A percentile compares a stretch with the other conserved stretches of the same genome.
Evolutionary conservation across 2,113 vertebrate species (phyloP).

Genomic region (Mobula hypostoma): DNA sequence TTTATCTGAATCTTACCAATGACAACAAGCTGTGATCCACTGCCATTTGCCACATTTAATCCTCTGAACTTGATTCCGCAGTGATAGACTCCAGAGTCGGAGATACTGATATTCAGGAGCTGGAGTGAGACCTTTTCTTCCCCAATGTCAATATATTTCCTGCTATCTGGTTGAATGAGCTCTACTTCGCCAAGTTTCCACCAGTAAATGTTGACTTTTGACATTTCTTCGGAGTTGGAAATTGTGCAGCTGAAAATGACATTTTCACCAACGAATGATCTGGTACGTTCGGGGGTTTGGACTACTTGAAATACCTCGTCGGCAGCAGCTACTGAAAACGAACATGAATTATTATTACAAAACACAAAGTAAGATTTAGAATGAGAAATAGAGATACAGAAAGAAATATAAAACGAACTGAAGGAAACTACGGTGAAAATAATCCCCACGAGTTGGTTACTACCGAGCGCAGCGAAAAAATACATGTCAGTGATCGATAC

Average conservation of each 20-base stretch:
- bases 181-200: slow-evolving; percentile 1
- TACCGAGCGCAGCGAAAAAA: too few species aligned
- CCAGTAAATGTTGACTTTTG: not conserved
- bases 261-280: not conserved
- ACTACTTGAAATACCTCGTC: not conserved
- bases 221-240: too few species aligned
- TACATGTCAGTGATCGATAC: not conserved
- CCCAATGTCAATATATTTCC: not conserved
- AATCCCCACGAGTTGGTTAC: not conserved
- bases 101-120: not conserved
- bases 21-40: not conserved
- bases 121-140: not conserved
- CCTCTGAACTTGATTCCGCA: not conserved
- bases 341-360: not conserved
- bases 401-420: not conserved
- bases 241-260: not conserved
- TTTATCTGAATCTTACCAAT: not conserved
- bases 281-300: not conserved
- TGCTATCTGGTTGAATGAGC: not conserved
- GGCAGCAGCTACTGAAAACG: not conserved
- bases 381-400: not conserved
- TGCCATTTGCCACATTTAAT: not conserved
- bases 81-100: not conserved
- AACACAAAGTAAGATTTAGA: not conserved
- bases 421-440: not conserved